phyloP scores from a whole-genome alignment of 2,113 vertebrate genomes.

The Dromiciops gliroides region DNA sequence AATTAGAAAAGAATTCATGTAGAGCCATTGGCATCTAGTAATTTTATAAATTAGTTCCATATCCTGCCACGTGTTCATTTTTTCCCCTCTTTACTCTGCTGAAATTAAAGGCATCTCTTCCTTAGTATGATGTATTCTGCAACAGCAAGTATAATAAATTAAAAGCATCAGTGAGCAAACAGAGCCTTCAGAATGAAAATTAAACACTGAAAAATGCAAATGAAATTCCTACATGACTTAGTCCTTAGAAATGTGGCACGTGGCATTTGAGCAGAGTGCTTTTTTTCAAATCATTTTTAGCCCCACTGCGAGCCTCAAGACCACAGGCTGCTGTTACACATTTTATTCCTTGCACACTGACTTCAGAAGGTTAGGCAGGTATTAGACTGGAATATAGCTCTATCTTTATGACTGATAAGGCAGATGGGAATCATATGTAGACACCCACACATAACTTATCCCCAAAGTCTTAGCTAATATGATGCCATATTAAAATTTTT shows the following conservation, averaged over 20 bases:
- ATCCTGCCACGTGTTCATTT: background rate
- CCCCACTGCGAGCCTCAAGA: constrained; percentile 35
- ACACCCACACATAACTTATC: background rate
- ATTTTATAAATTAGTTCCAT: constrained; percentile 29
- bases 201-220: constrained; percentile 62
- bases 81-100: constrained; percentile 41
- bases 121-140: constrained; percentile 54
- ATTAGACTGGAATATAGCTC: background rate
- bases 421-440: background rate
- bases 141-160: constrained; percentile 47
- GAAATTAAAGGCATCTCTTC: constrained; percentile 35
- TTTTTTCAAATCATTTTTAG: constrained; percentile 47
- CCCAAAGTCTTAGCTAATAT: background rate
- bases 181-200: constrained; percentile 51
- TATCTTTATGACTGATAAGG: constrained; percentile 18
- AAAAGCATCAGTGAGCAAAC: constrained; percentile 61
- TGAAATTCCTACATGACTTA: constrained; percentile 56
- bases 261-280: constrained; percentile 42
- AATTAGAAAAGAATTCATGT: constrained; percentile 1
- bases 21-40: background rate
- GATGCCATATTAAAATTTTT: accelerated
- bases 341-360: background rate
- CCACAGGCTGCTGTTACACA: constrained; percentile 52
- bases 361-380: background rate
- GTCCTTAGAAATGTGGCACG: constrained; percentile 52